Conservation (phyloP, 2,113 vertebrate genomes). For the Tricholaema leucomelas region DNA sequence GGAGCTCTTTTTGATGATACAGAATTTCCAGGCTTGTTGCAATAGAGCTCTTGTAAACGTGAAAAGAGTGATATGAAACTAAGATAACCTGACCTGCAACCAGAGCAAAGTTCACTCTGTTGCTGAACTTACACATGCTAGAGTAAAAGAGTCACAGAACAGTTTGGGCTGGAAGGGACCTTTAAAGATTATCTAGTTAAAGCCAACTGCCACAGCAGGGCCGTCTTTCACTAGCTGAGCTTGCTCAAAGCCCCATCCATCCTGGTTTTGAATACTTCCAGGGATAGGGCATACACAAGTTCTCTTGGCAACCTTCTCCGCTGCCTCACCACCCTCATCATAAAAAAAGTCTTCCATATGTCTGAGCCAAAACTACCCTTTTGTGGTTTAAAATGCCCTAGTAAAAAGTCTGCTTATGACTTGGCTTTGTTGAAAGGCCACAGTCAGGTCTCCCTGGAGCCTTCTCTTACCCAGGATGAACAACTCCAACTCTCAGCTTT, state of each 20-base stretch:
- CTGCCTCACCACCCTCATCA: not conserved
- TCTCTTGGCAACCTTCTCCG: not conserved
- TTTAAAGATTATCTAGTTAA: not conserved
- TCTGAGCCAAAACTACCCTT: too few relatives aligned
- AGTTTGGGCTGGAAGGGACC: not conserved
- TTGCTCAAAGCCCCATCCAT: not conserved
- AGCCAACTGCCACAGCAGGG: not conserved
- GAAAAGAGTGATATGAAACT: not conserved
- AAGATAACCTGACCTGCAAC: not conserved
- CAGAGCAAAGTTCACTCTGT: not conserved
- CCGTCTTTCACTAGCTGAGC: not conserved
- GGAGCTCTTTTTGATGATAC: not conserved
- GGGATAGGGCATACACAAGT: too few relatives aligned
- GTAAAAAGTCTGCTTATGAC: not conserved
- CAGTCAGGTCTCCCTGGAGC: too few relatives aligned
- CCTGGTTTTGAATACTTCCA: not conserved
- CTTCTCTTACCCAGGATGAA: too few relatives aligned
- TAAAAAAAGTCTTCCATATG: too few relatives aligned
- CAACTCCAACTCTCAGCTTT: too few relatives aligned
- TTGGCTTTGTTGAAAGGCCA: not conserved
- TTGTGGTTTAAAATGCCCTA: not conserved
- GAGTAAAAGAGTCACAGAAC: not conserved
- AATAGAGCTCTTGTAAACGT: not conserved
- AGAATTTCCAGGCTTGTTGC: not conserved
- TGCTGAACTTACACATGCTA: not conserved